Conservation (phyloP, 2,113 vertebrate species). For the Mohoua ochrocephala region DNA sequence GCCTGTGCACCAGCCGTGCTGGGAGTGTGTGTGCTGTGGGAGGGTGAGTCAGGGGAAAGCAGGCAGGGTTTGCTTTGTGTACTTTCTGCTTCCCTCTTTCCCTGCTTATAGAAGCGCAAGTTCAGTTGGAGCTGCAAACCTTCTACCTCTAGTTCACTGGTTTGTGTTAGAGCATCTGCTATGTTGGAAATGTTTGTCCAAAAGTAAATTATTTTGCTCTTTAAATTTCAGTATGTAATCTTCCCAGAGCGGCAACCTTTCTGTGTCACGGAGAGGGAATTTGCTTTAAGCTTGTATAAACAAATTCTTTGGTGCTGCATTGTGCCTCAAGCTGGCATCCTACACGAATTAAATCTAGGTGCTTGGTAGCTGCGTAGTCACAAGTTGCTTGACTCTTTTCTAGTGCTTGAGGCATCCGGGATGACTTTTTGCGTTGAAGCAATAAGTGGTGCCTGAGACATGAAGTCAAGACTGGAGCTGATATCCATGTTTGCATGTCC, state of each 20-base stretch:
- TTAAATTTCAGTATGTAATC: not conserved
- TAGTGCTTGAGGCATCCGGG: not conserved
- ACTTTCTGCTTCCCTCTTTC: not conserved
- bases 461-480: not conserved
- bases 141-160: not conserved
- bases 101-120: not conserved
- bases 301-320: not conserved
- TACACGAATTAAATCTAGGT: not conserved
- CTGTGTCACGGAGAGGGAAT: accelerated
- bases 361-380: not conserved
- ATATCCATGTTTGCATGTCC: not conserved
- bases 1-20: not conserved
- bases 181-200: not conserved
- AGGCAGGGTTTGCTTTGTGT: not conserved
- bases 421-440: not conserved
- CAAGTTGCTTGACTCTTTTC: not conserved
- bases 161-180: accelerated
- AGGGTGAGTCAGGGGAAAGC: not conserved
- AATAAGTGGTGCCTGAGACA: not conserved
- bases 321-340: not conserved
- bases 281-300: not conserved
- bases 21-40: accelerated
- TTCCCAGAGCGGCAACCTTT: not conserved
- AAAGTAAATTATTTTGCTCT: not conserved
- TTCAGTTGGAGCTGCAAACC: not conserved